Evolutionary conservation across 2,797 vertebrate species (phyloP), one percentile per base, ranked within the genome.

Genomic region (Chloroceryle amazona): DNA sequence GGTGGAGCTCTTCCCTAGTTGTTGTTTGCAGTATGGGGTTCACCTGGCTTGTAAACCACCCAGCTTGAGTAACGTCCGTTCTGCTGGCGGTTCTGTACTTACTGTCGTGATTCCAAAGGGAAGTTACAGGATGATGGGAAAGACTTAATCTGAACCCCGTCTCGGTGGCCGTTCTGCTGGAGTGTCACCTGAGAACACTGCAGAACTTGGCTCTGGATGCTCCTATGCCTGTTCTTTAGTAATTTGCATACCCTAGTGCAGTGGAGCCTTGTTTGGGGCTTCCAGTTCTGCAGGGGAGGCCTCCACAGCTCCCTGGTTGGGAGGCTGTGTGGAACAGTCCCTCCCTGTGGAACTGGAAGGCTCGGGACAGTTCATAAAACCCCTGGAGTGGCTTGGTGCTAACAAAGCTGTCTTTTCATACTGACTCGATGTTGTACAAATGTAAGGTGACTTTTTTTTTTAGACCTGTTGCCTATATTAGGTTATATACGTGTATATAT

Each of bases 401-500:
- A 97, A 95, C 25, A 73, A 70, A 49, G 85, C 97, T 92, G 90
- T 93, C 85, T 87, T 91, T 95, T 72, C 65, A 12, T 42, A 65
- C 89, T 39, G 89, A 95, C 90, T 81, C 73, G 14, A 79, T 93
- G 95, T 96, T 96, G 94, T 97, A 94, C 94, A 97, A 81, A 97
- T 89, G 97, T 90, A 97, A 96, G 93, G 91, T 97, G 96, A 98
- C 91, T 95, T 95, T 96, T 88, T 96, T 81, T 54, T 55, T 55
- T 93, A 93, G 94, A 93, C 60, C 79, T 83, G 93, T 96, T 97
- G 97, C 98, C 98, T 98, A 98, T 98, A 98, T 98, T 98, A 98
- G 98, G 98, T 98, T 96, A 86, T 95, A 91, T 81, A 73, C 81
- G 79, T 97, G 94, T 98, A 94, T 94, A 94, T 97, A 97, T 97